phyloP scores from a whole-genome alignment of 2,888 invertebrate species.

The Entomobrya multifasciata region DNA sequence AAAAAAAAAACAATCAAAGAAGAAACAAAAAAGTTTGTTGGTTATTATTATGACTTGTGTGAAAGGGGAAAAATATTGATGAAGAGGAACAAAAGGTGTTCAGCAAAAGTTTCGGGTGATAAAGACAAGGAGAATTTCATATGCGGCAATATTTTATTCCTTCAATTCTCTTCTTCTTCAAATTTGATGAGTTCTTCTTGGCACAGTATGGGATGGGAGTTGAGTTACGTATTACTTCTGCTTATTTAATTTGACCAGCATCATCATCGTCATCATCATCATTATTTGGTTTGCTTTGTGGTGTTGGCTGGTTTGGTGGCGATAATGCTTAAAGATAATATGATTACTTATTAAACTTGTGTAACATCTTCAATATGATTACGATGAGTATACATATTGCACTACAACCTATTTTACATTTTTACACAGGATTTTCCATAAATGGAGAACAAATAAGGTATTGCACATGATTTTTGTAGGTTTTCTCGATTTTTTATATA shows the following conservation, averaged over 20 bases:
- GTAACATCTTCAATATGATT: no score
- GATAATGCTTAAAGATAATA: neutral
- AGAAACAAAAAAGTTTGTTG: neutral
- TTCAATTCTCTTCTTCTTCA: conserved; percentile 20
- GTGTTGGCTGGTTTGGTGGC: conserved; percentile 2
- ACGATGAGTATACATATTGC: neutral
- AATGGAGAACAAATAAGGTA: conserved; percentile 4
- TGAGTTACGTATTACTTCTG: conserved; percentile 15
- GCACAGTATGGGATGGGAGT: conserved; percentile 52
- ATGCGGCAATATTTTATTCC: no score
- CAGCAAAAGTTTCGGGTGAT: neutral
- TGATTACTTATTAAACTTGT: conserved; percentile 51
- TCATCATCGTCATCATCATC: neutral
- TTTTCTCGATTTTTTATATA: conserved; percentile 10
- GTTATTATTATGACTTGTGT: conserved; percentile 32
- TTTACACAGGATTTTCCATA: conserved; percentile 9
- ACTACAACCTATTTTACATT: neutral
- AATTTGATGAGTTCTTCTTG: conserved; percentile 36
- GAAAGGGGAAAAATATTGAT: conserved; percentile 29
- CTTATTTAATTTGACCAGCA: neutral
- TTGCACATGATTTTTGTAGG: conserved; percentile 11
- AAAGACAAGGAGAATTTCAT: no score
- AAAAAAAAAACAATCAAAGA: no score
- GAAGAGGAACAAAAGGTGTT: conserved; percentile 22
- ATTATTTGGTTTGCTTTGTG: neutral